A percentile compares a stretch with the other conserved stretches of the same genome.
Evolutionary conservation across 2,888 invertebrate genomes (phyloP).

Genomic region (Disparrhopalites patrizii): DNA sequence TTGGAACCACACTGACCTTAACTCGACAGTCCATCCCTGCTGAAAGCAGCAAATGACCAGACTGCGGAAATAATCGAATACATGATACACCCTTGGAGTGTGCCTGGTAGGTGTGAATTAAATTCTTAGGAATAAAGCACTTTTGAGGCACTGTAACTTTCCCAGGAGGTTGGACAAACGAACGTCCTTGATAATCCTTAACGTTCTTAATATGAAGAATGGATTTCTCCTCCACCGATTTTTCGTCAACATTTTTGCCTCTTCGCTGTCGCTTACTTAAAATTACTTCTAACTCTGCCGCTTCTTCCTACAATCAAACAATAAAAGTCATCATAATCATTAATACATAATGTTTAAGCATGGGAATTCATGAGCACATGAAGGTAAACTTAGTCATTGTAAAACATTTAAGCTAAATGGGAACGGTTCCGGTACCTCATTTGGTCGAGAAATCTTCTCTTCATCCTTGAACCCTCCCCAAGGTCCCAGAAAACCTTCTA

Average conservation of each 20-base stretch:
- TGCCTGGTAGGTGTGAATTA: constrained; percentile 94
- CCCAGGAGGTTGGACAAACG: constrained; percentile 87
- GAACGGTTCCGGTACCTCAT: constrained; percentile 58
- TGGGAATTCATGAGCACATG: too few species aligned
- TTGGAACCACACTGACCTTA: constrained; percentile 60
- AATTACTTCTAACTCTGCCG: constrained; percentile 90
- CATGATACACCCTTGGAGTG: constrained; percentile 95
- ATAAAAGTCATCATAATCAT: too few species aligned
- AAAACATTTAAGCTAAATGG: too few species aligned
- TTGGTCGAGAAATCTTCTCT: constrained; percentile 78
- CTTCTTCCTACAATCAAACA: constrained; percentile 64
- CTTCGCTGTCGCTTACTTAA: constrained; percentile 85
- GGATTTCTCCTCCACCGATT: constrained; percentile 90
- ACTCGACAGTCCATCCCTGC: constrained; percentile 96
- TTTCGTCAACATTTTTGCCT: constrained; percentile 81
- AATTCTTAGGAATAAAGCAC: constrained; percentile 93
- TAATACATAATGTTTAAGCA: neutral
- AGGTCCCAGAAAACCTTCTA: constrained; percentile 93
- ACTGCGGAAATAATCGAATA: constrained; percentile 89
- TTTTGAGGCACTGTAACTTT: constrained; percentile 89
- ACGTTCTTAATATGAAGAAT: constrained; percentile 88
- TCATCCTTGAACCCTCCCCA: constrained; percentile 96
- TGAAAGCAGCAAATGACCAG: constrained; percentile 91
- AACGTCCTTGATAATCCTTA: constrained; percentile 94
- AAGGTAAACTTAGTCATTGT: too few species aligned